Conservation (phyloP, 1,140 invertebrate genomes). For the Gryllus bimaculatus region DNA sequence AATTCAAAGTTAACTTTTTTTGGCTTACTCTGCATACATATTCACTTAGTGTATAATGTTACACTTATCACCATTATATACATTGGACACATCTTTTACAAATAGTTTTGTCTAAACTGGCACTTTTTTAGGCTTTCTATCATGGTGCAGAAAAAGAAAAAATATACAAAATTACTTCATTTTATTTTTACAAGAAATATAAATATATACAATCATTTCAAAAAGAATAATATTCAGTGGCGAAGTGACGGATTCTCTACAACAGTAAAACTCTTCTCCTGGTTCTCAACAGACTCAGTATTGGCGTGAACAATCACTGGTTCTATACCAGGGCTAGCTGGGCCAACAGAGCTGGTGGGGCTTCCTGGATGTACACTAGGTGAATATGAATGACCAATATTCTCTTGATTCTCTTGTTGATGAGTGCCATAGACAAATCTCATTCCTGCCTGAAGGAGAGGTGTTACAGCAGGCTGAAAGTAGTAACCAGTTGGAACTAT, state of each 20-base stretch:
- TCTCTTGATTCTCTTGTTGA: background rate
- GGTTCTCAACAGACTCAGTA: background rate
- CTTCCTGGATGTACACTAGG: background rate
- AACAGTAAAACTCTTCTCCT: background rate
- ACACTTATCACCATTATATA: background rate
- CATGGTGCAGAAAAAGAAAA: background rate
- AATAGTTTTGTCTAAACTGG: background rate
- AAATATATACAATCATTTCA: background rate
- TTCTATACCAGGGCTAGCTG: background rate
- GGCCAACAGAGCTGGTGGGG: background rate
- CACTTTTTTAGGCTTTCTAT: background rate
- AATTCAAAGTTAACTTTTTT: no score
- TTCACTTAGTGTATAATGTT: background rate
- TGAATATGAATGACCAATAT: background rate
- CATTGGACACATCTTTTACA: background rate
- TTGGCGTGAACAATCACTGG: background rate
- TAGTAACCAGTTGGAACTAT: slow-evolving; percentile 15
- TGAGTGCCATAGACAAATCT: slow-evolving; percentile 18
- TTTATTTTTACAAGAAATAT: background rate
- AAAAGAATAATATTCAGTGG: background rate
- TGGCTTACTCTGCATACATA: background rate
- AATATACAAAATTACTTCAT: background rate
- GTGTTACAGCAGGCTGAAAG: slow-evolving; percentile 17
- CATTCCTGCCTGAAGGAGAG: slow-evolving; percentile 17
- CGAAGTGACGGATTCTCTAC: background rate